Percentiles rank a stretch among this genome's conserved stretches.
These are phyloP conservation scores for Podargus strigoides DNA, from an alignment of 2,797 vertebrate species.

Conservation along the genomic window DNA sequence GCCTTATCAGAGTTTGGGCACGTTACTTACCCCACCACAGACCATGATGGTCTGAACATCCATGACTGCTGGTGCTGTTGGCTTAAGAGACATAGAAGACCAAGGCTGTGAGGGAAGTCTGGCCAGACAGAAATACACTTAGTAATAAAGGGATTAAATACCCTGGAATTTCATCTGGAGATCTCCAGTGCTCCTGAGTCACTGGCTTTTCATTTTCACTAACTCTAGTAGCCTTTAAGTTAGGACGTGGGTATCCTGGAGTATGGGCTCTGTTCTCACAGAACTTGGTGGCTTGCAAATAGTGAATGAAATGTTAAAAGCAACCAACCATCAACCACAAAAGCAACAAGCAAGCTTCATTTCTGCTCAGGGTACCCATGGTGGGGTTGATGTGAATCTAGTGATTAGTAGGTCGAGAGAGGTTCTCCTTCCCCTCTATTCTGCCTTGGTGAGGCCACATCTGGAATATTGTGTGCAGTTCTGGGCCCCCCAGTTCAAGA, in stretches of 20 bases:
- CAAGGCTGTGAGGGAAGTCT: neutral
- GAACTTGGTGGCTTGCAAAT: neutral
- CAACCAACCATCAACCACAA: neutral
- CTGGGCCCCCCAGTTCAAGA: too few species aligned
- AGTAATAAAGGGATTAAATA: neutral
- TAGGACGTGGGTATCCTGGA: neutral
- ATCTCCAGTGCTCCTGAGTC: neutral
- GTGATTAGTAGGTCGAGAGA: too few species aligned
- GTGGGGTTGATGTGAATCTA: neutral
- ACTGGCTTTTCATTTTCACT: neutral
- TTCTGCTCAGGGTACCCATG: neutral
- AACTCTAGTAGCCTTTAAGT: neutral
- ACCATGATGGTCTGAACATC: neutral
- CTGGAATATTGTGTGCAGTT: too few species aligned
- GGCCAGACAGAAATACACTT: neutral
- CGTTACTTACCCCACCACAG: neutral
- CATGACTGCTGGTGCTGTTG: neutral
- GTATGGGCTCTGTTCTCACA: neutral
- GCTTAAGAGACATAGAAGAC: neutral
- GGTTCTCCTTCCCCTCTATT: too few species aligned
- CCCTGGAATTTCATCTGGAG: neutral
- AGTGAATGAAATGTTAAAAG: neutral
- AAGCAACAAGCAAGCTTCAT: neutral
- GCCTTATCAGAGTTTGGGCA: neutral
- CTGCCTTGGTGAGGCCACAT: too few species aligned